Evolutionary conservation across 2,888 invertebrate species (phyloP).

Genomic region (Pseudanteris insignis): DNA sequence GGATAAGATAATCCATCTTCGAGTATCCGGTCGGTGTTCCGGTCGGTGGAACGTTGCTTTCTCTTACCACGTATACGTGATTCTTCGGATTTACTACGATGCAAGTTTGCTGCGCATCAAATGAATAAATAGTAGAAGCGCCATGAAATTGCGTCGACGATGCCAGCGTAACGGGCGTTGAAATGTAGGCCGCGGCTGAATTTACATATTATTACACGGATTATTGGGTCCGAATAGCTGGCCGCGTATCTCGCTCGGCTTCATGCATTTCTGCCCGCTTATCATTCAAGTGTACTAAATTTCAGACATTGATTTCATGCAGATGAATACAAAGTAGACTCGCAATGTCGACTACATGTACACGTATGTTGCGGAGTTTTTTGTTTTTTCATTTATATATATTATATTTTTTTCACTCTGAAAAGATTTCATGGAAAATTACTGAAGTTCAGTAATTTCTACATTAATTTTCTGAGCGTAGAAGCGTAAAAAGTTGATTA

Average conservation of each 20-base stretch:
- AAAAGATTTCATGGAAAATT: too few species aligned
- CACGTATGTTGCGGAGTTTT: too few species aligned
- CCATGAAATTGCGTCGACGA: slow-evolving; percentile 15
- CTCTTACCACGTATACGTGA: slow-evolving; percentile 31
- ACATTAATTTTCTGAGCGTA: too few species aligned
- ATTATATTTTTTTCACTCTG: too few species aligned
- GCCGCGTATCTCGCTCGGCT: slow-evolving; percentile 4
- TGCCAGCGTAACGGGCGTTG: slow-evolving; percentile 18
- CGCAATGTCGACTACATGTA: too few species aligned
- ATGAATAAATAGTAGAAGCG: slow-evolving; percentile 36
- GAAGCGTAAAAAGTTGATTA: too few species aligned
- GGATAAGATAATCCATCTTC: slow-evolving; percentile 30
- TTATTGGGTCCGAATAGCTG: slow-evolving; percentile 24
- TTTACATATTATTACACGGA: slow-evolving; percentile 39
- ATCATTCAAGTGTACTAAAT: neutral
- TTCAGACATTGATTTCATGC: neutral
- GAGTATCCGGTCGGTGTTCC: slow-evolving; percentile 15
- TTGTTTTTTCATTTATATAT: too few species aligned
- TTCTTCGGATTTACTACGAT: slow-evolving; percentile 9
- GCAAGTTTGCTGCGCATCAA: slow-evolving; percentile 24
- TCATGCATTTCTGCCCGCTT: slow-evolving; percentile 12
- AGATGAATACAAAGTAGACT: too few species aligned
- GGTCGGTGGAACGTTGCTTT: slow-evolving; percentile 24
- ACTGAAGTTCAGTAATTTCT: too few species aligned
- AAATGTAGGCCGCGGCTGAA: slow-evolving; percentile 20